These are phyloP conservation scores for Carabus problematicus DNA, from an alignment of 2,888 invertebrate species.

Conservation along the genomic window DNA sequence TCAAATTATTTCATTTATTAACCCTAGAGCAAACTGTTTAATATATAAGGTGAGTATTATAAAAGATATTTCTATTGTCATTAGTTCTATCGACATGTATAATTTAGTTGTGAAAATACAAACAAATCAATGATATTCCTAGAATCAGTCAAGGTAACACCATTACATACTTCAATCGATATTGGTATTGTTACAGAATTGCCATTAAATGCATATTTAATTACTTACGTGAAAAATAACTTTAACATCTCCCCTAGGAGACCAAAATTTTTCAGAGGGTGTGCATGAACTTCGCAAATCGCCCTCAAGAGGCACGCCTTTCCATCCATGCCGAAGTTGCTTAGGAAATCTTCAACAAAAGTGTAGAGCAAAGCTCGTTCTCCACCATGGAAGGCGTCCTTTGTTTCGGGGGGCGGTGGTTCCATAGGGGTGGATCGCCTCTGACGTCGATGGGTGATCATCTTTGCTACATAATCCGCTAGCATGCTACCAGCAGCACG, in stretches of 20 bases:
- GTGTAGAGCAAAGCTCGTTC: slow-evolving; percentile 82
- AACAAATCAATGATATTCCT: no score
- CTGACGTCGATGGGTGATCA: slow-evolving; percentile 69
- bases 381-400: slow-evolving; percentile 75
- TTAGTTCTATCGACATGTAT: no score
- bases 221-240: slow-evolving; percentile 80
- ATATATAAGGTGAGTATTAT: no score
- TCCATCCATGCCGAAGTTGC: slow-evolving; percentile 82
- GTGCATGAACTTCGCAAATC: slow-evolving; percentile 86
- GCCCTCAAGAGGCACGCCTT: slow-evolving; percentile 82
- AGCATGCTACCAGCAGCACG: slow-evolving; percentile 73
- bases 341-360: slow-evolving; percentile 78
- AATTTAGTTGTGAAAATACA: no score
- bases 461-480: slow-evolving; percentile 76
- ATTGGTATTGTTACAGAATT: no score
- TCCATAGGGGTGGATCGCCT: slow-evolving; percentile 57
- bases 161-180: no score
- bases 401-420: slow-evolving; percentile 59
- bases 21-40: no score
- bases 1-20: no score
- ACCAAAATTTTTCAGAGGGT: slow-evolving; percentile 78
- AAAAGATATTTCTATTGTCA: no score
- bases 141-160: no score
- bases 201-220: slow-evolving; percentile 10
- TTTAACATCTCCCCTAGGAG: slow-evolving; percentile 83